Conservation (phyloP, 2,797 vertebrate genomes). For the Hoplostethus atlanticus region DNA sequence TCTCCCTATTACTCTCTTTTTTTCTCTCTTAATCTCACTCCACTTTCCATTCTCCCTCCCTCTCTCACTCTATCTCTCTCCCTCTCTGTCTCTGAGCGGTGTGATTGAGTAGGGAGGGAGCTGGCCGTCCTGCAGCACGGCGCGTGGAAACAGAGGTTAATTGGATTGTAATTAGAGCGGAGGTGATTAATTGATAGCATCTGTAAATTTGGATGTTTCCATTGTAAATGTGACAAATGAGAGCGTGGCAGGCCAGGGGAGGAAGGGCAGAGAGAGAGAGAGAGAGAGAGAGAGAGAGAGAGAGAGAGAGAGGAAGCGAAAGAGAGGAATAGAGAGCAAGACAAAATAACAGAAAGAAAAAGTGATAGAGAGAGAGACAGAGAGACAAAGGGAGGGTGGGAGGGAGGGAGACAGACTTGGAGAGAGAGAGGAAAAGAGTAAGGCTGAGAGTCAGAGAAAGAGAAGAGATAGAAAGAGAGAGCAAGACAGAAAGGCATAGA, state of each 20-base stretch:
- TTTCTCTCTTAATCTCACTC: constrained; percentile 67
- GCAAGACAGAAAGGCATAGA: background rate
- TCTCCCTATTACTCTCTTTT: constrained; percentile 10
- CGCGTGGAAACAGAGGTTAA: constrained; percentile 84
- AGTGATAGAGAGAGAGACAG: background rate
- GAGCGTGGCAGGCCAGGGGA: constrained; percentile 70
- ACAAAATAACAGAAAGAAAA: constrained; percentile 29
- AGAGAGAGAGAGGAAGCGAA: background rate
- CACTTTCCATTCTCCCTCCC: constrained; percentile 29
- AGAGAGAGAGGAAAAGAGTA: background rate
- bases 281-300: constrained; percentile 16
- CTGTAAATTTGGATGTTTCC: constrained; percentile 87
- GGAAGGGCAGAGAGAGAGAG: constrained; percentile 64
- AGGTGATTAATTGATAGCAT: constrained; percentile 88
- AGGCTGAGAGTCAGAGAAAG: background rate
- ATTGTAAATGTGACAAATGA: constrained; percentile 87
- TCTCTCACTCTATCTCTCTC: constrained; percentile 22
- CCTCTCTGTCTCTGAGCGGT: constrained; percentile 60
- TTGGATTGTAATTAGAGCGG: constrained; percentile 88
- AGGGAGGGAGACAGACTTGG: background rate
- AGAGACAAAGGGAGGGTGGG: constrained; percentile 2
- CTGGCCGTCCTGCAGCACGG: constrained; percentile 78
- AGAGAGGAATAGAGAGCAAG: constrained; percentile 2
- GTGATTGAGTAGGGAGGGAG: constrained; percentile 77
- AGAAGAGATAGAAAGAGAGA: background rate